These are phyloP conservation scores for Melanophora roralis DNA, from an alignment of 2,888 invertebrate genomes.

Conservation along the genomic window DNA sequence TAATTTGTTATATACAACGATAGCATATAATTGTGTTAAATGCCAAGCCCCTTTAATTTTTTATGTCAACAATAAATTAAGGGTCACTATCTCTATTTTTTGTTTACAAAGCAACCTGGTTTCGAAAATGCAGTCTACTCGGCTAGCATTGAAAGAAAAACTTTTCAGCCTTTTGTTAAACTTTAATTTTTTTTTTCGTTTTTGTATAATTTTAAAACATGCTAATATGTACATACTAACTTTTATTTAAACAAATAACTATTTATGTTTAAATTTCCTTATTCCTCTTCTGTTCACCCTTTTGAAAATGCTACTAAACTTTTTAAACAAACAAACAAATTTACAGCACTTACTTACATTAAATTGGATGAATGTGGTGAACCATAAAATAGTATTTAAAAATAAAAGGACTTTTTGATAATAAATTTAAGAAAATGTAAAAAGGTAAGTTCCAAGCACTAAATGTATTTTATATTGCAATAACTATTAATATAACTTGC, in stretches of 20 bases:
- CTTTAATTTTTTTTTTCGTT: background rate
- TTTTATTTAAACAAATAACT: background rate
- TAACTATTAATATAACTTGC: background rate
- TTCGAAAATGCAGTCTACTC: too few species aligned
- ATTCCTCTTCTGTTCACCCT: constrained; percentile 54
- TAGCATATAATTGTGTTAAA: too few species aligned
- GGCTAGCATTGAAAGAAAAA: too few species aligned
- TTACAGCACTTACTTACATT: constrained; percentile 74
- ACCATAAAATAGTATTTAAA: constrained; percentile 55
- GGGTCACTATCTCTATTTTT: too few species aligned
- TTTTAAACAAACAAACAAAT: constrained; percentile 26
- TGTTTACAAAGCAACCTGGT: too few species aligned
- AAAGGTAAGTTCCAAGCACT: constrained; percentile 41
- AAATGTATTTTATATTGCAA: background rate
- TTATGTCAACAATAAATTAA: too few species aligned
- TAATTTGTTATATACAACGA: too few species aligned
- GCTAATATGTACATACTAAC: too few species aligned
- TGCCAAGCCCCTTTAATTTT: too few species aligned
- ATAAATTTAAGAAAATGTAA: background rate
- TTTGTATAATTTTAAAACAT: constrained; percentile 1
- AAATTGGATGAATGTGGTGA: constrained; percentile 74
- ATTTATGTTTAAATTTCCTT: constrained; percentile 17
- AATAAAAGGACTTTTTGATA: constrained; percentile 19
- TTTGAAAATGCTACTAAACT: constrained; percentile 59
- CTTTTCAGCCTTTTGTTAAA: too few species aligned